Evolutionary conservation across 2,888 invertebrate genomes (phyloP).

Genomic region (Microplitis manilae): DNA sequence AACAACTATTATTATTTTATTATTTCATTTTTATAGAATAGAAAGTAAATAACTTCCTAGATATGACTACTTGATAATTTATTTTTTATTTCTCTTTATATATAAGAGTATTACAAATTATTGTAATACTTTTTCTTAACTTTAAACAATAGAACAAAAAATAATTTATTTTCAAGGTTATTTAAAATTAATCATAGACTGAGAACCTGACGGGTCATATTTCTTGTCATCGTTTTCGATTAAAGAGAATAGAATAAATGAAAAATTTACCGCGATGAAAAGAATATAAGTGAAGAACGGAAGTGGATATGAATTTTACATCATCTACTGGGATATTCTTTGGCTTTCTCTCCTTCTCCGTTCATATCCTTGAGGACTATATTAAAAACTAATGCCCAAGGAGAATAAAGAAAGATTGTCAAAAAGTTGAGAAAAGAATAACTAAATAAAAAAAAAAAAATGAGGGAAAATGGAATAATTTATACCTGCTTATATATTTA

Average conservation of each 20-base stretch:
- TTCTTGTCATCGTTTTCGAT: background rate
- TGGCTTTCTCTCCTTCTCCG: background rate
- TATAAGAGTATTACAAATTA: too few species aligned
- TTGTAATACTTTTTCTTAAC: too few species aligned
- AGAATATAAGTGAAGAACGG: constrained; percentile 15
- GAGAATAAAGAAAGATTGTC: constrained; percentile 20
- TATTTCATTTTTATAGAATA: background rate
- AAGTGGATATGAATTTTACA: constrained; percentile 37
- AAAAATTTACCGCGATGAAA: constrained; percentile 6
- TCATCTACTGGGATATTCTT: constrained; percentile 17
- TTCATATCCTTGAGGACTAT: constrained; percentile 13
- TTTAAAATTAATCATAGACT: background rate
- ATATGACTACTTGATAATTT: background rate
- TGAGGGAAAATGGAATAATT: background rate
- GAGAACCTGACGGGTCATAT: background rate
- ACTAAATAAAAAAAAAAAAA: background rate
- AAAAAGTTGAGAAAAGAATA: background rate
- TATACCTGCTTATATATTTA: background rate
- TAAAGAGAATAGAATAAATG: constrained; percentile 5
- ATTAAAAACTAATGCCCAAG: constrained; percentile 29
- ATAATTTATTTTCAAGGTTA: background rate
- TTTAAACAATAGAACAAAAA: background rate
- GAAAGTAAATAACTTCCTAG: background rate
- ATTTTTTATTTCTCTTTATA: too few species aligned
- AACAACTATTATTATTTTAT: background rate